phyloP scores from a whole-genome alignment of 2,113 vertebrate species.

The Stictonetta naevosa region DNA sequence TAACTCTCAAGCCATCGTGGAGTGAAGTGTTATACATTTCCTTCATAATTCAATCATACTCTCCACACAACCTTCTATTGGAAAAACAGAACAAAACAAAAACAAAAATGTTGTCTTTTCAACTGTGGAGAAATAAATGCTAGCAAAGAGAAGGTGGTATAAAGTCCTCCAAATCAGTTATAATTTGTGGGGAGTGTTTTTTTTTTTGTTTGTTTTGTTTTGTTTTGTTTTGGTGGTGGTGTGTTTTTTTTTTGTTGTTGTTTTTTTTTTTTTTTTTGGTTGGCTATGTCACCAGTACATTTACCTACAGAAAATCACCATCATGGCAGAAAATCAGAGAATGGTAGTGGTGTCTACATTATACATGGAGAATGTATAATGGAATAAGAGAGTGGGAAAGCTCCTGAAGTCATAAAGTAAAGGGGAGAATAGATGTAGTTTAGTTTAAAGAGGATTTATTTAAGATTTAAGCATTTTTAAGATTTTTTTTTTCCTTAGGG shows the following conservation, averaged over 20 bases:
- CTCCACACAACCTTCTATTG: neutral
- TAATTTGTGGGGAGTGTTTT: neutral
- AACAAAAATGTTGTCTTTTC: neutral
- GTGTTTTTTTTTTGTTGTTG: too few relatives aligned
- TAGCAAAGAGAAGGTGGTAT: neutral
- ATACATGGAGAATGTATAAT: neutral
- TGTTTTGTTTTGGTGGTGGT: too few relatives aligned
- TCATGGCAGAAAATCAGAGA: neutral
- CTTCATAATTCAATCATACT: neutral
- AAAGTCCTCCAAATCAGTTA: neutral
- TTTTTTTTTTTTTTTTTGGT: neutral
- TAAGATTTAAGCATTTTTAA: conserved; percentile 49
- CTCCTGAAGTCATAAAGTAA: conserved; percentile 14
- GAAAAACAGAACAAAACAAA: neutral
- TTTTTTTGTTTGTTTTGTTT: too few relatives aligned
- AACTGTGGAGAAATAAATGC: neutral
- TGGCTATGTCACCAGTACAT: neutral
- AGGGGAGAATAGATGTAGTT: conserved; percentile 13
- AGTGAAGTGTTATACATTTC: neutral
- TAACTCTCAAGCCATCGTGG: neutral
- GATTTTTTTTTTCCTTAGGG: neutral
- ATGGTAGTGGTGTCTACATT: neutral
- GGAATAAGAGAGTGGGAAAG: neutral
- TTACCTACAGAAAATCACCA: neutral
- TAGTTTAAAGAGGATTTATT: conserved; percentile 48